Evolutionary conservation across 2,888 invertebrate species (phyloP).

Genomic region (Cepaea hortensis): DNA sequence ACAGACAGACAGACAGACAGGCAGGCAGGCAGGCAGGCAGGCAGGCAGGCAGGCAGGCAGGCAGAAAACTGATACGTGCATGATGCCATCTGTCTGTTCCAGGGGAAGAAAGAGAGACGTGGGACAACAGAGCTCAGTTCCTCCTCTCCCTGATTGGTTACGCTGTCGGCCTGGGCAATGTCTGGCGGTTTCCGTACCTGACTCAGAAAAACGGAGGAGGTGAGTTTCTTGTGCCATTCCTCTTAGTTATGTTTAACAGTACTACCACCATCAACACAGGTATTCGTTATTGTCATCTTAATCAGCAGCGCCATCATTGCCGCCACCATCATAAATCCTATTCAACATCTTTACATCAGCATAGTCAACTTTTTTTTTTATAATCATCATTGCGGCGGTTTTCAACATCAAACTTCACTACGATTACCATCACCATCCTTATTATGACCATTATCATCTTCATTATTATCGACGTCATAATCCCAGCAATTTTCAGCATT

Average conservation of each 20-base stretch:
- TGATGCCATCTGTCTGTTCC: slow-evolving; percentile 9
- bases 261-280: background rate
- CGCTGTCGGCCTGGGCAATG: slow-evolving; percentile 69
- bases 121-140: slow-evolving; percentile 68
- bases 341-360: no score
- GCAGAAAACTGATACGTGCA: background rate
- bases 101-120: slow-evolving; percentile 65
- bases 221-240: slow-evolving; percentile 42
- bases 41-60: background rate
- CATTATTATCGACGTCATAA: background rate
- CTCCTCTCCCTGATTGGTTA: slow-evolving; percentile 66
- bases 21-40: no score
- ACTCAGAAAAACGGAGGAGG: slow-evolving; percentile 72
- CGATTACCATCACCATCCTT: no score
- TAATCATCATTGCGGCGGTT: no score
- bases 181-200: slow-evolving; percentile 69
- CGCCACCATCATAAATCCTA: background rate
- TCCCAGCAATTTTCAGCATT: background rate
- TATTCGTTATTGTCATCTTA: background rate
- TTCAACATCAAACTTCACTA: no score
- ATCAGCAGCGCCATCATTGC: background rate
- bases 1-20: no score
- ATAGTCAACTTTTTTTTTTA: no score
- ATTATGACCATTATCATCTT: background rate
- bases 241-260: background rate